Base-by-base conservation (phyloP, 2,888 invertebrate species). In the Leptinotarsa tumamoca region DNA sequence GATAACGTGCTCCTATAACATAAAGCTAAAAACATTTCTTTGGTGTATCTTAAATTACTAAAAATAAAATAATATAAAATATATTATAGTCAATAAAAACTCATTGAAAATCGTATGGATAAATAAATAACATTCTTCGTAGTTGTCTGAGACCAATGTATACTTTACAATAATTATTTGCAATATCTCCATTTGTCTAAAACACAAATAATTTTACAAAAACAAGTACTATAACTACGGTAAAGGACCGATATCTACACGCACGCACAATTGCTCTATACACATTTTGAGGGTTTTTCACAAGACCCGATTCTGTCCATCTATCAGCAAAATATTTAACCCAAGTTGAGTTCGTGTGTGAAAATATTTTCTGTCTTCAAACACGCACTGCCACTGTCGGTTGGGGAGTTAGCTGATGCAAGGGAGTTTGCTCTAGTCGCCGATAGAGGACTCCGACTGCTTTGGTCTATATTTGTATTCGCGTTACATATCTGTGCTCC, bases 361-460 rank as follows among this genome's bases (percentile, higher is more conserved):
- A 86, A 87, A 78, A 87, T 85, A 75, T 83, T 83, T 85, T 93
- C 93, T 78, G 91, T 90, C 86, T 93, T 93, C 87, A 93, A 93
- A 77, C 93, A 93, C 76, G 93, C 93, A 86, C 93, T 93, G 81
- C 93, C 93, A 83, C 89, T 89, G 72, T 88, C 89, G 79, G 93
- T 93, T 58, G 93, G 93, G 61, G 93, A 93, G 66, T 93, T 92
- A 50, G 93, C 93, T 76, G 92, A 92, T 10, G 93, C 93, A 74
- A 93, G 89, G 43, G 93, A 93, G 85, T 93, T 93, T 49, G 93
- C 93, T 80, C 93, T 89, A 56, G 93, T 94, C 33, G 93, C 93
- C 78, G 93, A 93, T 82, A 93, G 87, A 72, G 93, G 93, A 78
- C 93, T 93, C 76, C 93, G 91, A 84, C 93, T 92, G 80, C 92